A percentile compares a stretch with the other conserved stretches of the same genome.
These are phyloP conservation scores for Cactoblastis cactorum DNA, from an alignment of 2,888 invertebrate species.

Conservation along the genomic window DNA sequence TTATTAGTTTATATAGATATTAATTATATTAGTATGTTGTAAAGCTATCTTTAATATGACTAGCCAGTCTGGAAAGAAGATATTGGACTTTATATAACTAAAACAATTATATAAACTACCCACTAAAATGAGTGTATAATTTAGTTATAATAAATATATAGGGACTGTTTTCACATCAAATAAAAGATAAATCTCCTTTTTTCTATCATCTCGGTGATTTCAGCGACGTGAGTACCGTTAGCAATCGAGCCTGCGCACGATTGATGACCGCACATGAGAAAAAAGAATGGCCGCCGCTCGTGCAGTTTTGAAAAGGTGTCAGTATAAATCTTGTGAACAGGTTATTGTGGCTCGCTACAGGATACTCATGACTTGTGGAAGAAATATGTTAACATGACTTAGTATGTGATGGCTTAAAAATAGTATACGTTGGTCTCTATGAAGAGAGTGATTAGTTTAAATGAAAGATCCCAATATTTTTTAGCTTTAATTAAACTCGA, in stretches of 20 bases:
- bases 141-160: too few relatives aligned
- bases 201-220: not conserved
- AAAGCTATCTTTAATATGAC: too few relatives aligned
- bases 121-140: too few relatives aligned
- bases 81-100: too few relatives aligned
- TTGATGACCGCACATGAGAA: constrained; percentile 5
- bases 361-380: not conserved
- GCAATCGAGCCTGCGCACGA: constrained; percentile 8
- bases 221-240: constrained; percentile 1
- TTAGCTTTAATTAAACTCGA: too few relatives aligned
- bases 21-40: too few relatives aligned
- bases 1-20: too few relatives aligned
- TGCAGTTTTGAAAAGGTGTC: constrained; percentile 6
- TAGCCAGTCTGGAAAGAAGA: too few relatives aligned
- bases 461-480: too few relatives aligned
- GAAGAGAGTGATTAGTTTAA: not conserved
- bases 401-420: not conserved
- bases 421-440: not conserved
- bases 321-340: constrained; percentile 4
- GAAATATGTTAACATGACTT: not conserved
- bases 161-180: too few relatives aligned
- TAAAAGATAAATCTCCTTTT: not conserved
- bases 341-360: not conserved
- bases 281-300: not conserved
- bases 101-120: too few relatives aligned